Conservation (phyloP, 2,888 invertebrate species). For the Diloba caeruleocephala region DNA sequence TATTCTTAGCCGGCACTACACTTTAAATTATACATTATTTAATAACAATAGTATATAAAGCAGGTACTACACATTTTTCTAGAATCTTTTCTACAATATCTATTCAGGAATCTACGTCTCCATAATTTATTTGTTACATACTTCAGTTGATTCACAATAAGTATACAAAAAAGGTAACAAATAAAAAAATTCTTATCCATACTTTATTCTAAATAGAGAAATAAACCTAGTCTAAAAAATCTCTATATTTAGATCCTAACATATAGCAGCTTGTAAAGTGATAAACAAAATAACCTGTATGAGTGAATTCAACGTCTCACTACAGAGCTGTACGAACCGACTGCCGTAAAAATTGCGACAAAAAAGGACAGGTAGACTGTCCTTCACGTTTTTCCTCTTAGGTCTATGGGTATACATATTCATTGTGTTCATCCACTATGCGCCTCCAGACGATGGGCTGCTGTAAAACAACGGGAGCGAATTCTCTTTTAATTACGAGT, state of each 20-base stretch:
- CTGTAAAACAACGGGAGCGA: conserved; percentile 75
- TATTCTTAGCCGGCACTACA: too few relatives aligned
- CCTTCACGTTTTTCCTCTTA: conserved; percentile 60
- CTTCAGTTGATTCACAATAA: too few relatives aligned
- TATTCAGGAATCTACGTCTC: too few relatives aligned
- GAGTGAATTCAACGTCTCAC: conserved; percentile 27
- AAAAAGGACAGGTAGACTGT: conserved; percentile 63
- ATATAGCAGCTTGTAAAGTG: conserved; percentile 16
- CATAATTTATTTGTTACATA: too few relatives aligned
- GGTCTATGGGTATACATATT: conserved; percentile 63
- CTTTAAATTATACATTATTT: too few relatives aligned
- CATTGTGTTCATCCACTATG: conserved; percentile 62
- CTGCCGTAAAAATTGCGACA: conserved; percentile 49
- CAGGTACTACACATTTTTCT: too few relatives aligned
- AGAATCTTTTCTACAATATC: too few relatives aligned
- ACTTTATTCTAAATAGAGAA: too few relatives aligned
- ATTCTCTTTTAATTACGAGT: conserved; percentile 77
- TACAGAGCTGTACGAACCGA: conserved; percentile 23
- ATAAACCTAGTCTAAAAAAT: too few relatives aligned
- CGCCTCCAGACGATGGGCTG: conserved; percentile 70
- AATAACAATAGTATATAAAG: too few relatives aligned
- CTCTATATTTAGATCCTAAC: neutral
- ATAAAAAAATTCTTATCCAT: too few relatives aligned
- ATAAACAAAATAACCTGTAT: conserved; percentile 39
- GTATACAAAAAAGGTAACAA: too few relatives aligned